Evolutionary conservation across 2,797 vertebrate species (phyloP).

Genomic region (Tragopan temminckii): DNA sequence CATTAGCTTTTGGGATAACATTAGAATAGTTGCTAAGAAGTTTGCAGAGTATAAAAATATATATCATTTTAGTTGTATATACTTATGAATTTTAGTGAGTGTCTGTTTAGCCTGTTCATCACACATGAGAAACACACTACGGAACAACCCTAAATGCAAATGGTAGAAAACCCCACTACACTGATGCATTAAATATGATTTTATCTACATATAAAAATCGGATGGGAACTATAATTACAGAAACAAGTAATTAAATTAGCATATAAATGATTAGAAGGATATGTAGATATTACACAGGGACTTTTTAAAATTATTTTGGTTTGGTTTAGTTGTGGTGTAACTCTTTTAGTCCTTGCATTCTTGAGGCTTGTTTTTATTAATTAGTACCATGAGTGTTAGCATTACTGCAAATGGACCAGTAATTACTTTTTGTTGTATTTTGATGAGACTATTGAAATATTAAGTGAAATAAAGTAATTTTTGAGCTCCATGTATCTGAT

Average conservation of each 20-base stretch:
- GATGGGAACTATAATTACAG: not conserved
- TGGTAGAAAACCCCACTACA: not conserved
- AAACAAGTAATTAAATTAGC: not conserved
- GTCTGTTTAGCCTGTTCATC: not conserved
- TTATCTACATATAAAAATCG: not conserved
- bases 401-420: not conserved
- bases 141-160: not conserved
- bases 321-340: not conserved
- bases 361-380: not conserved
- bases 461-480: not conserved
- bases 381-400: fast-evolving
- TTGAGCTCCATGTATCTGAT: not conserved
- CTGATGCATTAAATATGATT: not conserved
- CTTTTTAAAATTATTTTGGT: not conserved
- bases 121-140: not conserved
- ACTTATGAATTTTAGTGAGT: not conserved
- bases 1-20: not conserved
- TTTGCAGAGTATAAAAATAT: not conserved
- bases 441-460: not conserved
- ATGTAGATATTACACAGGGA: not conserved
- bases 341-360: not conserved
- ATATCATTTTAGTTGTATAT: not conserved
- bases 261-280: not conserved
- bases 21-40: not conserved
- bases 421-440: not conserved